A percentile compares a stretch with the other conserved stretches of the same genome.
Evolutionary conservation across 2,797 vertebrate genomes (phyloP).

Genomic region (Tenualosa thibaudeaui): DNA sequence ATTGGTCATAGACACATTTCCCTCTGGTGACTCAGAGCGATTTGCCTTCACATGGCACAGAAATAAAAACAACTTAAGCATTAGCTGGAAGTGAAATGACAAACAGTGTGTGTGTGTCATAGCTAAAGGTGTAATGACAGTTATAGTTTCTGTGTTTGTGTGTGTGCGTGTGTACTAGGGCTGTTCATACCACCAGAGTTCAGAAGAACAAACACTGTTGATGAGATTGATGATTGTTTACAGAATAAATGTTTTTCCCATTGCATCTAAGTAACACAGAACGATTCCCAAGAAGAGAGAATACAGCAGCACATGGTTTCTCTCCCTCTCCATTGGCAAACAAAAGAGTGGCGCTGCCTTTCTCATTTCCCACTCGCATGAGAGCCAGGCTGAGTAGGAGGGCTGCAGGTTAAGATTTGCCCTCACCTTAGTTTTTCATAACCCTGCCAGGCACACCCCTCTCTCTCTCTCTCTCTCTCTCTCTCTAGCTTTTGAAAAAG

Average conservation of each 20-base stretch:
- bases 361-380: not conserved
- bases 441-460: not conserved
- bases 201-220: not conserved
- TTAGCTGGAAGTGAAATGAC: not conserved
- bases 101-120: slow-evolving; percentile 3
- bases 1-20: not conserved
- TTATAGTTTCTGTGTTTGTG: not conserved
- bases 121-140: not conserved
- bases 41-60: not conserved
- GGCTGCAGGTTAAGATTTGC: slow-evolving; percentile 34
- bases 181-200: not conserved
- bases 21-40: not conserved
- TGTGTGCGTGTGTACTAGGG: not conserved
- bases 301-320: not conserved
- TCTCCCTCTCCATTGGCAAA: not conserved
- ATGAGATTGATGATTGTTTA: not conserved
- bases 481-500: slow-evolving; percentile 21
- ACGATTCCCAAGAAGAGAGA: not conserved
- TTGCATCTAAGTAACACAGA: not conserved
- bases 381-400: slow-evolving; percentile 38
- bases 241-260: not conserved
- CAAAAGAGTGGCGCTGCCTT: not conserved
- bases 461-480: not conserved
- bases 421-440: slow-evolving; percentile 29
- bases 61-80: not conserved